Evolutionary conservation across 1,140 invertebrate genomes (phyloP).

Genomic region (Brachionus angularis): DNA sequence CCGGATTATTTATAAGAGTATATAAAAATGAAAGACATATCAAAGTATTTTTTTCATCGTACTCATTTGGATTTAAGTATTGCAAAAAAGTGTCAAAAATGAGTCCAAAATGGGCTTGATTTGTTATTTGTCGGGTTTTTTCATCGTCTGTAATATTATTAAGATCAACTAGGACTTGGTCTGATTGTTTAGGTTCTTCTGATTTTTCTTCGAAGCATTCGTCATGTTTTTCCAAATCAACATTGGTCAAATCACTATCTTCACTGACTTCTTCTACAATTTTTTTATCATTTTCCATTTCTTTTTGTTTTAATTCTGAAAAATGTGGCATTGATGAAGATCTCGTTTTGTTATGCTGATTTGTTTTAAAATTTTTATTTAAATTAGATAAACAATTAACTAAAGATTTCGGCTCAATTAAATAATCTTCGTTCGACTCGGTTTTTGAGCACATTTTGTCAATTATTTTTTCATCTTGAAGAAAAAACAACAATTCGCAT

Average conservation of each 20-base stretch:
- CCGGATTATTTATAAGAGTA: slow-evolving; percentile 19
- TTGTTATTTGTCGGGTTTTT: neutral
- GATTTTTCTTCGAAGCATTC: no score
- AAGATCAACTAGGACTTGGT: neutral
- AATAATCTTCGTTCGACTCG: slow-evolving; percentile 3
- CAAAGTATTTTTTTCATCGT: slow-evolving; percentile 22
- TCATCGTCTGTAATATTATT: slow-evolving; percentile 27
- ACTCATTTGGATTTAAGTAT: slow-evolving; percentile 29
- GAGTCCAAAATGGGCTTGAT: slow-evolving; percentile 4
- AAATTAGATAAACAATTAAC: slow-evolving; percentile 15
- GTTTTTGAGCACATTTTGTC: slow-evolving; percentile 21
- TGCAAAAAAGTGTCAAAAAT: slow-evolving; percentile 27
- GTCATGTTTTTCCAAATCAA: no score
- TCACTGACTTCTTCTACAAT: neutral
- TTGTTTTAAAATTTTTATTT: neutral
- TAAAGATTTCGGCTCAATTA: slow-evolving; percentile 11
- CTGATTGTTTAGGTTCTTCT: neutral
- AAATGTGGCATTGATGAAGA: slow-evolving; percentile 11
- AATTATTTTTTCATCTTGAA: slow-evolving; percentile 1
- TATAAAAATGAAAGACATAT: slow-evolving; percentile 23
- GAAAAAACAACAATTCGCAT: slow-evolving; percentile 12
- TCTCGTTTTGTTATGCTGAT: neutral
- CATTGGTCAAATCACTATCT: no score
- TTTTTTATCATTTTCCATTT: neutral
- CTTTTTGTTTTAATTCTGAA: slow-evolving; percentile 3